These are phyloP conservation scores for Petrocephalus sullivani DNA, from an alignment of 2,797 vertebrate species.

Conservation along the genomic window DNA sequence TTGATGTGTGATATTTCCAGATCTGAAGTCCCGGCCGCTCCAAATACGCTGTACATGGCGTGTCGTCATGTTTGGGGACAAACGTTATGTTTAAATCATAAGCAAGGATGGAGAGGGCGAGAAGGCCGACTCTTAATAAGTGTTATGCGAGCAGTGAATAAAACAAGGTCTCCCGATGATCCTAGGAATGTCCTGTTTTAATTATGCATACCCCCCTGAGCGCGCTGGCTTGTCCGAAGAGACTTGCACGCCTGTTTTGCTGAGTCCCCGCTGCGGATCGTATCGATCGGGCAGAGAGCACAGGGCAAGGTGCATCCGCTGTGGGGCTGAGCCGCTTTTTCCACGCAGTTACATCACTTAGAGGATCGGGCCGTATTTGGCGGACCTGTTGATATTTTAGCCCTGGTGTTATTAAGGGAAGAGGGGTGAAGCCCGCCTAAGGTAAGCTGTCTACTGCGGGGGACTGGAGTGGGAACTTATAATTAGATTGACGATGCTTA, in stretches of 20 bases:
- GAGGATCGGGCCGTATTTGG: constrained; percentile 49
- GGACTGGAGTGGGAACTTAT: background rate
- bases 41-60: background rate
- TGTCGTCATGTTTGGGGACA: background rate
- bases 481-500: background rate
- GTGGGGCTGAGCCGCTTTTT: constrained; percentile 49
- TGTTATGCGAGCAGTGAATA: background rate
- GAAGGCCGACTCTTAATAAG: background rate
- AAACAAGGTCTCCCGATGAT: background rate
- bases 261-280: constrained; percentile 1
- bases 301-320: constrained; percentile 33
- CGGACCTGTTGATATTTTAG: constrained; percentile 50
- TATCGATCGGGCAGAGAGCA: constrained; percentile 11
- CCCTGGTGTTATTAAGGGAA: constrained; percentile 33
- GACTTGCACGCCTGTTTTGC: background rate
- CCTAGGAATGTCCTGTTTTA: background rate
- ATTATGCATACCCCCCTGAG: background rate
- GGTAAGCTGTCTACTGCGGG: background rate
- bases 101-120: background rate
- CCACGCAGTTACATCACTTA: constrained; percentile 59
- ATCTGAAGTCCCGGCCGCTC: background rate
- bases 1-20: background rate
- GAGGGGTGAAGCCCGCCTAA: background rate
- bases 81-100: background rate
- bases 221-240: background rate